Evolutionary conservation across 2,888 invertebrate genomes (phyloP).

Genomic region (Anoplius nigerrimus): DNA sequence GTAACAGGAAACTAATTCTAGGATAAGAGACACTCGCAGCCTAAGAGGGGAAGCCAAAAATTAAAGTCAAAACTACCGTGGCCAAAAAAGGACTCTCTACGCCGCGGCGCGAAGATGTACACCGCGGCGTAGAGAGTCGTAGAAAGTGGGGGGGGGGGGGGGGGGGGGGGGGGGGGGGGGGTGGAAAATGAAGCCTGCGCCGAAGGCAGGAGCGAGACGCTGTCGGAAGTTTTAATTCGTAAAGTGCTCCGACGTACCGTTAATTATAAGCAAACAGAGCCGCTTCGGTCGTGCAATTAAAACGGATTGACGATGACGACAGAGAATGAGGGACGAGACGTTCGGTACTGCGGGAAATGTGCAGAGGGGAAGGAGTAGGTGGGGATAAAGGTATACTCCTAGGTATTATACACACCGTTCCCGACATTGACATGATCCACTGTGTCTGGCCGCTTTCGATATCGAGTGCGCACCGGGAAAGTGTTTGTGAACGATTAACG

Average conservation of each 20-base stretch:
- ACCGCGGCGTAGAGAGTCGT: background rate
- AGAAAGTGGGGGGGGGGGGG: constrained; percentile 1
- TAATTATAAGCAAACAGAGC: constrained; percentile 61
- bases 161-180: constrained; percentile 13
- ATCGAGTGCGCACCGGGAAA: too few species aligned
- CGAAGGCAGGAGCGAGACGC: constrained; percentile 5
- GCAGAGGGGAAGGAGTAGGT: background rate
- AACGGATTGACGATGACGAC: constrained; percentile 29
- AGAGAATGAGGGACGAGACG: background rate
- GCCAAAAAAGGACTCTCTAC: background rate
- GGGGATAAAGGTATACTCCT: background rate
- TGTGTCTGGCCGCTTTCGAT: too few species aligned
- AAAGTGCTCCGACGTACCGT: constrained; percentile 49
- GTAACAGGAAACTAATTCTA: background rate
- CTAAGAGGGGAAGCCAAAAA: background rate
- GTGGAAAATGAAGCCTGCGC: constrained; percentile 15
- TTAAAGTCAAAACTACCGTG: too few species aligned
- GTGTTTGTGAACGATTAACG: too few species aligned
- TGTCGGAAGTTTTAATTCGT: constrained; percentile 53
- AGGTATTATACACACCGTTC: too few species aligned
- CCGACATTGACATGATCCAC: too few species aligned
- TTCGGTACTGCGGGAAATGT: background rate
- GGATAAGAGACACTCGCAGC: background rate
- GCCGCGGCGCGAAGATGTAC: too few species aligned
- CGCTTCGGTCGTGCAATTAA: constrained; percentile 52